Base-by-base conservation (phyloP, 2,113 vertebrate genomes). In the Ageneiosus marmoratus region DNA sequence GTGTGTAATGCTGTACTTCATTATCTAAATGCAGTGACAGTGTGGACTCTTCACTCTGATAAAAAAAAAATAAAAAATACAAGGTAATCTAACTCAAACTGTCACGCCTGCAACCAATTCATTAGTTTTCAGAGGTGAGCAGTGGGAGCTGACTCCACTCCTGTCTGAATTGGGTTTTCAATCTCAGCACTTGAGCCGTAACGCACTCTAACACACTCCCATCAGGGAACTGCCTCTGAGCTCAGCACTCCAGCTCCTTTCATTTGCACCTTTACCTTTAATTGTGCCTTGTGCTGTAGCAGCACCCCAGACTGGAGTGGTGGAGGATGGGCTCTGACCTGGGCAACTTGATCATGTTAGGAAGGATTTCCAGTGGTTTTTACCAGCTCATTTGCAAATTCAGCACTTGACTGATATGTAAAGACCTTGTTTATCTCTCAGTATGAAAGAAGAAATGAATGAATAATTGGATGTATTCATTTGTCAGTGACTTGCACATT, bases 81-180 rank as follows among this genome's bases (percentile, higher is more conserved):
- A 85, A 84, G 79, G 73, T 84, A 87, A 87, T 87, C 88, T 86
- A 69, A 78, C 79, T 77, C 53, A 62, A 41, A 87, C 89, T 91
- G 88, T 89, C 88, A 88, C 77, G 62, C 80, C 84, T 80, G 81
- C 86, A 85, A 81, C 79, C 88, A 86, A 82, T 92, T 89, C 91
- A 90, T 89, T 89, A 88, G 84, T 56, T 51, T 82, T 83, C 70
- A 58, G 69, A 88, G 88, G 85, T 86, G 86, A 79, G 86, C 89
- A 85, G 85, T 87, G 83, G 87, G 86, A 86, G 85, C 87, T 37
- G 78, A 86, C 80, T 88, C 77, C 70, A 78, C 84, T 72, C 74
- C 83, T 90, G 83, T 82, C 87, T 84, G 81, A 86, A 86, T 86
- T 88, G 60, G 82, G 69, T 82, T 85, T 86, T 90, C 85, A 86